phyloP scores from a whole-genome alignment of 64 coral and sea anemone genomes.

The Montipora capricornis region DNA sequence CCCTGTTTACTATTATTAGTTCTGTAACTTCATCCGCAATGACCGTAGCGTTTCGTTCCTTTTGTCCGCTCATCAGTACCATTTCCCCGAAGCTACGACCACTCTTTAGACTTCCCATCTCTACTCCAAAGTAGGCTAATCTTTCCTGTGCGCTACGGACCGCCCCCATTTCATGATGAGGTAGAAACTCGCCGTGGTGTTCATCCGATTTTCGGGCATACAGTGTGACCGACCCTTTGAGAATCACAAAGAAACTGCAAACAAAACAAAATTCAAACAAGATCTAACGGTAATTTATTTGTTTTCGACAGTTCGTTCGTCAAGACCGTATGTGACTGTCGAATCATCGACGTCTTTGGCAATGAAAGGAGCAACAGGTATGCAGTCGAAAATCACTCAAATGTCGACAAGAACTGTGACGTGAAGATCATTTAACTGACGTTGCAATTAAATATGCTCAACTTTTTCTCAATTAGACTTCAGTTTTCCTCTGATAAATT shows the following conservation, averaged over 20 bases:
- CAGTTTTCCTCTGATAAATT: too few species aligned
- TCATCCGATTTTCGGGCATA: conserved; percentile 86
- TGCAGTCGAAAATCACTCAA: background rate
- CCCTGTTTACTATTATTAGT: conserved; percentile 69
- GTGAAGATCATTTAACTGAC: too few species aligned
- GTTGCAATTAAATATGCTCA: too few species aligned
- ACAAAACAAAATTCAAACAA: background rate
- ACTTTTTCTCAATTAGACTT: too few species aligned
- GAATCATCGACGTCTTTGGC: background rate
- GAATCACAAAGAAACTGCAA: conserved; percentile 84
- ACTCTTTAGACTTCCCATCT: conserved; percentile 59
- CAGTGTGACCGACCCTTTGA: conserved; percentile 86
- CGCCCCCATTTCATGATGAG: conserved; percentile 28
- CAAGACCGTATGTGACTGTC: too few species aligned
- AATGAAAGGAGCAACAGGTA: background rate
- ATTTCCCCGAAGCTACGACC: conserved; percentile 87
- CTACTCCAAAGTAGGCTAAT: conserved; percentile 76
- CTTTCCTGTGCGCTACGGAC: conserved; percentile 78
- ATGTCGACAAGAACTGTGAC: too few species aligned
- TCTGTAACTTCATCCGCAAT: conserved; percentile 78
- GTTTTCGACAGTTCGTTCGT: background rate
- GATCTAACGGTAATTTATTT: background rate
- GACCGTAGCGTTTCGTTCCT: conserved; percentile 86
- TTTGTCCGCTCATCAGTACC: conserved; percentile 66
- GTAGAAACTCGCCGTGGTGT: conserved; percentile 17